Evolutionary conservation across 1,140 invertebrate species (phyloP).

Genomic region (Calephelis nemesis): DNA sequence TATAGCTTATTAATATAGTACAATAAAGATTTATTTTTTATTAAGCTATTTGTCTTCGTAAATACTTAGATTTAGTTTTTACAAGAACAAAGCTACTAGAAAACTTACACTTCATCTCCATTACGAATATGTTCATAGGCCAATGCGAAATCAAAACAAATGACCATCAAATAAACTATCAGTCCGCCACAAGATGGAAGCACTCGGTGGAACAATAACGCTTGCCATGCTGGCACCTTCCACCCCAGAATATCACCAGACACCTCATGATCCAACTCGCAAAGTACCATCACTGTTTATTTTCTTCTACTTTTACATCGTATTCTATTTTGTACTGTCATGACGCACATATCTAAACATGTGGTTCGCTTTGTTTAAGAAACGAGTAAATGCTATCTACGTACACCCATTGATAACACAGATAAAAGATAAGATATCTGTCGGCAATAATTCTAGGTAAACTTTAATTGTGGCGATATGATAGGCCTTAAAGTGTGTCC

Average conservation of each 20-base stretch:
- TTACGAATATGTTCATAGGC: slow-evolving; percentile 52
- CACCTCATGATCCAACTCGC: slow-evolving; percentile 63
- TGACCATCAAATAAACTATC: slow-evolving; percentile 55
- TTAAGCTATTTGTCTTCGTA: no score
- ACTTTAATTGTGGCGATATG: slow-evolving; percentile 37
- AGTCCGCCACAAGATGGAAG: slow-evolving; percentile 65
- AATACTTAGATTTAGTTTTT: no score
- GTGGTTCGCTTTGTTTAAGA: slow-evolving; percentile 22
- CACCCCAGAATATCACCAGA: slow-evolving; percentile 60
- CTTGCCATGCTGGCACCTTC: slow-evolving; percentile 63
- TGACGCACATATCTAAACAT: neutral
- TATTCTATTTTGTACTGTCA: neutral
- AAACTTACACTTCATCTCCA: slow-evolving; percentile 44
- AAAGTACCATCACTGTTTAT: slow-evolving; percentile 48
- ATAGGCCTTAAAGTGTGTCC: no score
- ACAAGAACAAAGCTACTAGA: neutral
- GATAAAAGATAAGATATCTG: slow-evolving; percentile 60
- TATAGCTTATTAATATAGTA: no score
- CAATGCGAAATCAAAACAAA: slow-evolving; percentile 63
- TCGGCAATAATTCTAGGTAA: slow-evolving; percentile 49
- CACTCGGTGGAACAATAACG: slow-evolving; percentile 59
- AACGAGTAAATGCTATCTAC: slow-evolving; percentile 43
- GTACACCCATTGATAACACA: slow-evolving; percentile 62
- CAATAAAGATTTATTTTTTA: no score
- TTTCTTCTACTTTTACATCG: slow-evolving; percentile 2